phyloP scores from a whole-genome alignment of 2,797 vertebrate genomes.

The Gymnopithys bicolor region DNA sequence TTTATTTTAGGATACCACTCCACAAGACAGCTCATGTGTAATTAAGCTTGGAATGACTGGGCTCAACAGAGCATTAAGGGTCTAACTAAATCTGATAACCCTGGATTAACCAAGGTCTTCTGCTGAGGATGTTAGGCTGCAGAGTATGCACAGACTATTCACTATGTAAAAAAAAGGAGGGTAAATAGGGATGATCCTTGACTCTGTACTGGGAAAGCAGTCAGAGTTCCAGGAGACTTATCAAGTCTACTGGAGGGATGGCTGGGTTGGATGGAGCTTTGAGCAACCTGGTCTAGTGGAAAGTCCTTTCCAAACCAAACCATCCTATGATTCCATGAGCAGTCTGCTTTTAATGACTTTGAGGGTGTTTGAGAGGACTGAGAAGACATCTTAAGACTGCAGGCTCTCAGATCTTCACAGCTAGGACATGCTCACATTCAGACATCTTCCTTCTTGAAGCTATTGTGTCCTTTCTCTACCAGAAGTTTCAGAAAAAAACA shows the following conservation, averaged over 20 bases:
- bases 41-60: constrained; percentile 42
- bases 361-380: not conserved
- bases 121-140: not conserved
- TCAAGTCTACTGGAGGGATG: not conserved
- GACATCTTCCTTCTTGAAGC: not conserved
- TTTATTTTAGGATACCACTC: constrained; percentile 45
- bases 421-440: fast-evolving
- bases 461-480: not conserved
- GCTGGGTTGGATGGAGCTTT: not conserved
- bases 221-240: not conserved
- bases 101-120: constrained; percentile 44
- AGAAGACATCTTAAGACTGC: not conserved
- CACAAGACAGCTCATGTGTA: constrained; percentile 43
- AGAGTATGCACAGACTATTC: not conserved
- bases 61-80: constrained; percentile 42
- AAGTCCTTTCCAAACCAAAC: not conserved
- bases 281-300: not conserved
- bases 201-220: not conserved
- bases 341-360: not conserved
- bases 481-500: not conserved
- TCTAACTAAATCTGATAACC: constrained; percentile 57
- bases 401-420: not conserved
- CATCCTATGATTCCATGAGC: not conserved
- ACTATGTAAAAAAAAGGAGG: not conserved
- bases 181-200: not conserved